phyloP scores from a whole-genome alignment of 2,113 vertebrate species.

The Hippocampus abdominalis region DNA sequence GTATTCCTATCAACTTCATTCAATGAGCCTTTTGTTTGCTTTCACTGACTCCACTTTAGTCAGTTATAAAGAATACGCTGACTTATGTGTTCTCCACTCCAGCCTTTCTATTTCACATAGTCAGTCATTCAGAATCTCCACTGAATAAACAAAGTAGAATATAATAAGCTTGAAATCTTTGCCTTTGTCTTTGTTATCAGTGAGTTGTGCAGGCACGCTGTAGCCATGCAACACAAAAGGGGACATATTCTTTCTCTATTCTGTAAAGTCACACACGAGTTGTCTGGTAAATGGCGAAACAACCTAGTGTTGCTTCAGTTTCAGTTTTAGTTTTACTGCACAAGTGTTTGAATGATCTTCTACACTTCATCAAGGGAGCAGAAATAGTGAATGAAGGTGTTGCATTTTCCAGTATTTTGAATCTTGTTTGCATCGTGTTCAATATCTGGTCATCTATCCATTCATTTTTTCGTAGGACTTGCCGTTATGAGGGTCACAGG shows the following conservation, averaged over 20 bases:
- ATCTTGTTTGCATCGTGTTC: background rate
- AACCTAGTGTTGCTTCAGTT: conserved; percentile 2
- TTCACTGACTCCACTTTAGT: conserved; percentile 22
- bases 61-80: conserved; percentile 25
- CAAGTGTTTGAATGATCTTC: background rate
- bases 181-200: background rate
- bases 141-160: conserved; percentile 6
- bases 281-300: background rate
- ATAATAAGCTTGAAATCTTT: conserved; percentile 2
- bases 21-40: conserved; percentile 60
- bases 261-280: conserved; percentile 2
- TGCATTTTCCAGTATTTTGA: background rate
- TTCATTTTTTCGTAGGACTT: background rate
- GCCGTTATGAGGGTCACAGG: too few species aligned
- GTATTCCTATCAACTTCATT: too few species aligned
- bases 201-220: conserved; percentile 3
- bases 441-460: background rate
- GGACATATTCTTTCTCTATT: background rate
- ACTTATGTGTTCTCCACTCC: conserved; percentile 1
- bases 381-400: background rate
- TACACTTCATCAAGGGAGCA: background rate
- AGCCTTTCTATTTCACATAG: background rate
- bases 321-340: background rate
- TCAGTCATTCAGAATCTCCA: background rate
- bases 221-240: background rate